Conservation (phyloP, 2,888 invertebrate genomes). For the Rhagonycha fulva region DNA sequence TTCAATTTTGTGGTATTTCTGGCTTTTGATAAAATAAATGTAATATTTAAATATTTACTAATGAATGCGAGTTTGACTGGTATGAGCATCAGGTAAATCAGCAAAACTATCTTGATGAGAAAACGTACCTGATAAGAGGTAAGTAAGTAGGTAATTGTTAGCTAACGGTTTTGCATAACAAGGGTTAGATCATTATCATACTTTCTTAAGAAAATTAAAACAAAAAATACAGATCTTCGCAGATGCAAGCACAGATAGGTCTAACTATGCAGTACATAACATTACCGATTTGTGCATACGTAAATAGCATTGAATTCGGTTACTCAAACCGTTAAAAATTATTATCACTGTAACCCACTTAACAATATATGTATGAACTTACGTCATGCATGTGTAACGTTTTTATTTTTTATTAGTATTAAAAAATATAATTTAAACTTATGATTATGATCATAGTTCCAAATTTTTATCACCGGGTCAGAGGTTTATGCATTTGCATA, state of each 20-base stretch:
- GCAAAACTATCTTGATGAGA: background rate
- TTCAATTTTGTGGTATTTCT: too few species aligned
- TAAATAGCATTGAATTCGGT: background rate
- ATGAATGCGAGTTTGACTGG: background rate
- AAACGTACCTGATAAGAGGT: background rate
- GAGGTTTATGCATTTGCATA: too few species aligned
- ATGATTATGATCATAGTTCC: too few species aligned
- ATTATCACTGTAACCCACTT: background rate
- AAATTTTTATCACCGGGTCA: too few species aligned
- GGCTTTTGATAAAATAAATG: too few species aligned
- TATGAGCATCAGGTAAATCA: background rate
- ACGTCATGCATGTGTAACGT: background rate
- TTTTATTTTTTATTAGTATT: too few species aligned
- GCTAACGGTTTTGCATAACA: constrained; percentile 9
- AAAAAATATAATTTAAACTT: too few species aligned
- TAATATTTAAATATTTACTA: too few species aligned
- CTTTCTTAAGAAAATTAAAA: constrained; percentile 13
- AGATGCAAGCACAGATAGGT: constrained; percentile 16
- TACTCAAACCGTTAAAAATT: background rate
- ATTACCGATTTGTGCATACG: constrained; percentile 16
- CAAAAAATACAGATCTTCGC: constrained; percentile 19
- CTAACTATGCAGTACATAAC: constrained; percentile 7
- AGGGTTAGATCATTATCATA: constrained; percentile 19
- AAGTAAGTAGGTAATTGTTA: background rate
- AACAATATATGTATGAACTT: background rate